Conservation (phyloP, 37 sponge, comb jelly and placozoan species). For the Ianthella basta region DNA sequence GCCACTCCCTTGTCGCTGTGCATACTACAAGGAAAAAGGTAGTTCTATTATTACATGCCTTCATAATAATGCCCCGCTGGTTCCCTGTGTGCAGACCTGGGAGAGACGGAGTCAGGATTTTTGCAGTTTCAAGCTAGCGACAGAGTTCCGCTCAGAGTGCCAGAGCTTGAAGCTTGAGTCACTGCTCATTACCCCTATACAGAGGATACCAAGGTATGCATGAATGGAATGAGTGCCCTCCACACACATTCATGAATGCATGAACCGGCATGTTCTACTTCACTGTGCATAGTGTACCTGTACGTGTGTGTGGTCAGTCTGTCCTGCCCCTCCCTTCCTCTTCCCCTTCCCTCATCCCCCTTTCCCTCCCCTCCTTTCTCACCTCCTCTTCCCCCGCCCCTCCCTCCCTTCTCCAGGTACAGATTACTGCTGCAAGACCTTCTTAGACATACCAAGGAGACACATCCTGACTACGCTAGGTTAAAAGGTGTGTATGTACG, state of each 20-base stretch:
- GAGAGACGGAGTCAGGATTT: slow-evolving; percentile 56
- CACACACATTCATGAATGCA: too few relatives aligned
- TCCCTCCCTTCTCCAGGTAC: slow-evolving; percentile 42
- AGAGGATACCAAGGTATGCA: slow-evolving; percentile 81
- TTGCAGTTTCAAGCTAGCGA: slow-evolving; percentile 49
- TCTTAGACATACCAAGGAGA: slow-evolving; percentile 61
- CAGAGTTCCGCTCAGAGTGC: slow-evolving; percentile 70
- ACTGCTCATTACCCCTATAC: slow-evolving; percentile 75
- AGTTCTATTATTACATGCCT: too few relatives aligned
- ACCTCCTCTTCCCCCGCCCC: too few relatives aligned
- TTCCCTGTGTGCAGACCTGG: slow-evolving; percentile 56
- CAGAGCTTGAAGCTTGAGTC: slow-evolving; percentile 45
- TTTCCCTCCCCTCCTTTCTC: too few relatives aligned
- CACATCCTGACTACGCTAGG: slow-evolving; percentile 65
- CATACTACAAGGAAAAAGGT: too few relatives aligned
- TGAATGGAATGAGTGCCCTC: too few relatives aligned
- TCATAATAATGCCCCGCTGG: neutral
- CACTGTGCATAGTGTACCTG: too few relatives aligned
- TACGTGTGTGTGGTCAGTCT: too few relatives aligned
- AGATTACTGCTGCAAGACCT: slow-evolving; percentile 39
- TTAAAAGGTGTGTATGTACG: slow-evolving; percentile 44
- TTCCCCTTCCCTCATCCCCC: too few relatives aligned
- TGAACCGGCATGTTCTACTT: too few relatives aligned
- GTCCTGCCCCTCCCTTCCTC: too few relatives aligned
- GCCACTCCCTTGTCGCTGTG: too few relatives aligned